These are phyloP conservation scores for Macaria liturata DNA, from an alignment of 2,888 invertebrate species.

Conservation along the genomic window DNA sequence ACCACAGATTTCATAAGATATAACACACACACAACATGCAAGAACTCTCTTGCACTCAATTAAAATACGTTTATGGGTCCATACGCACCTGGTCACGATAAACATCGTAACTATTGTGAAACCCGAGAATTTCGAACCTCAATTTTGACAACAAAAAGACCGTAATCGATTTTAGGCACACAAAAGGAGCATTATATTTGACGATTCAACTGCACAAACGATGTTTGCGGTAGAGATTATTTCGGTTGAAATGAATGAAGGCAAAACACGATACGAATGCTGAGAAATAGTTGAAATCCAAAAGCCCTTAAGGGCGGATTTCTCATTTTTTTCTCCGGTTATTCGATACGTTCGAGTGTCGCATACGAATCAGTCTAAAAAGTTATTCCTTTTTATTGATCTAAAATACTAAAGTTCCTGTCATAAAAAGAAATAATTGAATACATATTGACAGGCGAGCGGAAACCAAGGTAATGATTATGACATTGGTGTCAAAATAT, in stretches of 20 bases:
- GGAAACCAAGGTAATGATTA: conserved; percentile 10
- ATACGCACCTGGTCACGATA: conserved; percentile 75
- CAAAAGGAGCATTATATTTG: conserved; percentile 80
- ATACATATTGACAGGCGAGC: conserved; percentile 10
- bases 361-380: conserved; percentile 17
- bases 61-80: conserved; percentile 73
- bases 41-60: conserved; percentile 63
- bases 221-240: conserved; percentile 83
- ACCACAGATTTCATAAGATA: no score
- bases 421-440: conserved; percentile 9
- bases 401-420: conserved; percentile 4
- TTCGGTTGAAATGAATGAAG: conserved; percentile 82
- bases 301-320: conserved; percentile 62
- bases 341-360: conserved; percentile 50
- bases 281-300: conserved; percentile 77
- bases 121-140: conserved; percentile 79
- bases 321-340: conserved; percentile 51
- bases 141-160: conserved; percentile 83
- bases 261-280: conserved; percentile 75
- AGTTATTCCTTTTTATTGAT: conserved; percentile 21
- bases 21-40: not conserved
- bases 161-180: conserved; percentile 79
- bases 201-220: conserved; percentile 78
- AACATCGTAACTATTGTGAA: conserved; percentile 80
- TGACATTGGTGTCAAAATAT: conserved; percentile 11